Evolutionary conservation across 1,140 invertebrate species (phyloP).

Genomic region (Bactericera cockerelli): DNA sequence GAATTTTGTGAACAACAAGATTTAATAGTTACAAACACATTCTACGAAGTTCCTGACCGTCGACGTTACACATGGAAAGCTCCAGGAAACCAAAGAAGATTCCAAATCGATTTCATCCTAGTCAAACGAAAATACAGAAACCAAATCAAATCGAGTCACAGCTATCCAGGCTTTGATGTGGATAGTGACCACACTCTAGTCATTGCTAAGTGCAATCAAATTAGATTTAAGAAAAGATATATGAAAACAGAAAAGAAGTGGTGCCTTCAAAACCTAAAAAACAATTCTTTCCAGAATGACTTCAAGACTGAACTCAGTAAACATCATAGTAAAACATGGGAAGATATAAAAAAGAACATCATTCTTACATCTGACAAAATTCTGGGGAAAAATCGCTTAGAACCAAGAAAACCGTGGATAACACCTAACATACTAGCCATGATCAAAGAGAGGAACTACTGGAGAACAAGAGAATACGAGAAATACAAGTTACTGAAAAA

Average conservation of each 20-base stretch:
- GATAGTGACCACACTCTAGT: constrained; percentile 4
- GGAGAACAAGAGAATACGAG: background rate
- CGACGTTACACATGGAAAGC: constrained; percentile 26
- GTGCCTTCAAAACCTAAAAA: constrained; percentile 10
- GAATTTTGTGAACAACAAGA: constrained; percentile 1
- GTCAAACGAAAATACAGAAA: constrained; percentile 16
- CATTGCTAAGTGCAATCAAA: background rate
- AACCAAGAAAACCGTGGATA: background rate
- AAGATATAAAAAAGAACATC: background rate
- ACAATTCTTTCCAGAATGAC: background rate
- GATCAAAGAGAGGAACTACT: constrained; percentile 13
- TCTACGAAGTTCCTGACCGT: background rate
- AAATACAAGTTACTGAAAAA: constrained; percentile 7
- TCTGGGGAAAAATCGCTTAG: background rate
- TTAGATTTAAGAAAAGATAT: background rate
- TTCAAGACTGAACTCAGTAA: background rate
- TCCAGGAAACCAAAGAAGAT: constrained; percentile 23
- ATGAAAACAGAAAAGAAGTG: background rate
- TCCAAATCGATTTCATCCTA: constrained; percentile 26
- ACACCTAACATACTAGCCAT: background rate
- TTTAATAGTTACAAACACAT: background rate
- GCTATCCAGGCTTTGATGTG: background rate
- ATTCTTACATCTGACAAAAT: background rate
- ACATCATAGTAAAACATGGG: background rate
- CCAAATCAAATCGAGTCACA: background rate